Conservation (phyloP, 2,797 vertebrate genomes). For the Sarcophilus harrisii region DNA sequence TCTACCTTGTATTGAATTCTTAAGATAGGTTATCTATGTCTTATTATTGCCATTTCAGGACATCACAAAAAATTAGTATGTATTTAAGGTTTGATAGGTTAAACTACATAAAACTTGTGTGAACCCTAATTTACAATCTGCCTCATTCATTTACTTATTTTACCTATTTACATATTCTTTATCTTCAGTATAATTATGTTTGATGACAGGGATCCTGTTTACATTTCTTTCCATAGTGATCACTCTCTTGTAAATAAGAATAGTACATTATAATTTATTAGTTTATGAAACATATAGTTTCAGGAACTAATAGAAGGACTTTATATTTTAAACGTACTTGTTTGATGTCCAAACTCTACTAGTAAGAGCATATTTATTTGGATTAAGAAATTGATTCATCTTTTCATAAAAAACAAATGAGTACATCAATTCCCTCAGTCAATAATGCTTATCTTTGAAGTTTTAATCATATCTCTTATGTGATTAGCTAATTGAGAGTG, state of each 20-base stretch:
- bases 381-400: not conserved
- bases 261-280: not conserved
- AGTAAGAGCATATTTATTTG: not conserved
- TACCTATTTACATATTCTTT: not conserved
- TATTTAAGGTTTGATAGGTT: not conserved
- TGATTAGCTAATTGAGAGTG: not conserved
- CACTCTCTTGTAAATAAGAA: not conserved
- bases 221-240: not conserved
- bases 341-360: too few relatives aligned
- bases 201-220: too few relatives aligned
- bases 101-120: not conserved
- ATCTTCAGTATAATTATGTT: not conserved
- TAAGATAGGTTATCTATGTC: not conserved
- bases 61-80: not conserved
- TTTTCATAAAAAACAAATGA: not conserved
- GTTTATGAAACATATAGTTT: not conserved
- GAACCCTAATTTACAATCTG: not conserved
- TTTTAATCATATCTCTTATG: not conserved
- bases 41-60: not conserved
- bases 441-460: not conserved
- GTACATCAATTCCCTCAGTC: not conserved
- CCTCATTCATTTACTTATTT: not conserved
- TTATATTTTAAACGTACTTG: not conserved
- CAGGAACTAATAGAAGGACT: not conserved
- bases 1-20: not conserved